Evolutionary conservation across 2,888 invertebrate genomes (phyloP), one percentile per base, ranked within the genome.

Genomic region (Ophioninae sp.): DNA sequence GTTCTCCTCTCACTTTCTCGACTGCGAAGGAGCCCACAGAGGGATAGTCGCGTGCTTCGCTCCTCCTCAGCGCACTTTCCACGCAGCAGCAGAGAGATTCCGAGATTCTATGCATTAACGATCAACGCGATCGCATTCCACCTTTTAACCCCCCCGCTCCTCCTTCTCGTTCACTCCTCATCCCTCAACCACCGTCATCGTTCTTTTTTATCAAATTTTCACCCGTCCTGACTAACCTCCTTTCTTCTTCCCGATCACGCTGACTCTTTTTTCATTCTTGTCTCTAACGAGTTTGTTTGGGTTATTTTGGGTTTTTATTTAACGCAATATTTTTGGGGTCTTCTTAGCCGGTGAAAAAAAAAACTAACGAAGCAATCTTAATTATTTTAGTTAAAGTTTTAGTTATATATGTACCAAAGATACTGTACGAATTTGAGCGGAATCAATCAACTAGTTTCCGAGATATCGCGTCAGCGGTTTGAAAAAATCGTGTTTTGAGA

Each of bases 1-100:
- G 89, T 85, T 86, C 88, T 84, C 85, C 84, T 87, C 85, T 86
- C 73, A 75, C 84, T 81, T 83, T 85, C 76, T 80, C 76, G 74
- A 85, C 85, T 86, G 85, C 79, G 86, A 75, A 50, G 39, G 57
- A 41, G 37, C 69, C 67, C 67, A 68, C 76, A 21, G 68, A 44
- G 69, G 79, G 69, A 75, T 72, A 76, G 86, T 74, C 85, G 83
- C 86, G 85, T 84, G 78, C 82, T 70, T 85, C 83, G 72, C 74
- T 65, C 69, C 76, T 68, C 74, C 75, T 50, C 50, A 65, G 73
- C 75, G 20, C 79, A 78, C 78, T 72, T 87, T 79, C 50, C 13
- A 13, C 50, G 17, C 17, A 13, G 50, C 17, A 70, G 69, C 20
- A 13, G 65, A 62, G 8, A 70, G 62, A 64, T 37, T 61, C 50